Conservation (phyloP, 2,888 invertebrate genomes). For the Rhopalosiphum nymphaeae region DNA sequence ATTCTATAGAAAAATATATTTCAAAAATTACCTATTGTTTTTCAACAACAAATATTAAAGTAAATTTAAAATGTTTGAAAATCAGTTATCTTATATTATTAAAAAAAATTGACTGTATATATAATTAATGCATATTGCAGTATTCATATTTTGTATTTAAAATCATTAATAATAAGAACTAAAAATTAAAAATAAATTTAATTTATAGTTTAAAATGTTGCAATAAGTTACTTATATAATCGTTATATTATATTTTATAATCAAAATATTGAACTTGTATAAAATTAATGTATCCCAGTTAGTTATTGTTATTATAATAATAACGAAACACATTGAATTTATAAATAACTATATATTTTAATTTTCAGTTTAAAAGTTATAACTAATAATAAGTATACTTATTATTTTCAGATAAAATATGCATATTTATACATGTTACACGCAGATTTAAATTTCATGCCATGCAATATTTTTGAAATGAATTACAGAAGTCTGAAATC, state of each 20-base stretch:
- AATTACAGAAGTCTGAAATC: background rate
- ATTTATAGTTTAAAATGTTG: background rate
- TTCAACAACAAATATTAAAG: background rate
- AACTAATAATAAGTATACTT: no score
- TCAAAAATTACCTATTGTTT: no score
- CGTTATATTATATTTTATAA: background rate
- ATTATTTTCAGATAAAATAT: conserved; percentile 14
- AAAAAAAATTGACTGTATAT: background rate
- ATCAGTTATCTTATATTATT: background rate
- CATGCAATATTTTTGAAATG: conserved; percentile 42
- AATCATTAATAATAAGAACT: background rate
- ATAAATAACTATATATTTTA: background rate
- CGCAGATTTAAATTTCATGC: conserved; percentile 26
- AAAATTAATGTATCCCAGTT: background rate
- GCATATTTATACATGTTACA: conserved; percentile 46
- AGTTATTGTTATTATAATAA: background rate
- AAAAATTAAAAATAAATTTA: background rate
- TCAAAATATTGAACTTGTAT: no score
- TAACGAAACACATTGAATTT: background rate
- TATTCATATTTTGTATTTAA: background rate
- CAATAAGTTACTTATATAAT: background rate
- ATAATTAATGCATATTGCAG: background rate
- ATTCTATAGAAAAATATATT: no score
- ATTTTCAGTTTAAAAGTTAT: background rate
- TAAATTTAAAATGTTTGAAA: background rate